Evolutionary conservation across 1,140 invertebrate genomes (phyloP).

Genomic region (Heliconius nattereri): DNA sequence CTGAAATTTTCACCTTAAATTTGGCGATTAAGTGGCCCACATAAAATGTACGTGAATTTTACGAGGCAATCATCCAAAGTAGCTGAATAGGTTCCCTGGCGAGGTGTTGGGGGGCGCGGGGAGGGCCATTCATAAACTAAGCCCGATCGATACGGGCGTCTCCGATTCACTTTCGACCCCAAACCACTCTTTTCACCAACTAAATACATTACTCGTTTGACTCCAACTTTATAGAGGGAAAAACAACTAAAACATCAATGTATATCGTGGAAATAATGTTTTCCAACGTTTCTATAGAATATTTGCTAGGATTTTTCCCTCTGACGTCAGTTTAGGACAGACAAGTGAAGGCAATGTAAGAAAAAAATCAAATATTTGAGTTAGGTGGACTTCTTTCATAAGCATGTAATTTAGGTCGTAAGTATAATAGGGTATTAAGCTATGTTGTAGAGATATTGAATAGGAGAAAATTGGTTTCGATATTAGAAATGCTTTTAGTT

Average conservation of each 20-base stretch:
- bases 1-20: constrained; percentile 14
- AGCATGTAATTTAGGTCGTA: constrained; percentile 1
- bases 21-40: constrained; percentile 28
- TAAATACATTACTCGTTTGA: constrained; percentile 46
- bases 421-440: not conserved
- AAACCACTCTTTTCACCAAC: constrained; percentile 33
- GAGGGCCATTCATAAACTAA: constrained; percentile 70
- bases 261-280: not conserved
- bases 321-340: constrained; percentile 30
- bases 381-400: not conserved
- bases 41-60: constrained; percentile 35
- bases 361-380: constrained; percentile 8
- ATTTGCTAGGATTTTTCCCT: constrained; percentile 6
- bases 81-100: constrained; percentile 35
- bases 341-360: constrained; percentile 7
- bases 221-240: not conserved
- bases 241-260: not conserved
- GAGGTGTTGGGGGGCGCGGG: constrained; percentile 31
- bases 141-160: constrained; percentile 66
- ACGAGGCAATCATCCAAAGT: constrained; percentile 39
- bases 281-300: constrained; percentile 18
- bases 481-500: not conserved
- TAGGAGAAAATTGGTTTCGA: not conserved
- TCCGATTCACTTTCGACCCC: constrained; percentile 44
- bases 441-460: not conserved